Percentiles rank a stretch among this genome's conserved stretches.
Conservation (phyloP, 2,797 vertebrate genomes). For the Tragelaphus oryx region DNA sequence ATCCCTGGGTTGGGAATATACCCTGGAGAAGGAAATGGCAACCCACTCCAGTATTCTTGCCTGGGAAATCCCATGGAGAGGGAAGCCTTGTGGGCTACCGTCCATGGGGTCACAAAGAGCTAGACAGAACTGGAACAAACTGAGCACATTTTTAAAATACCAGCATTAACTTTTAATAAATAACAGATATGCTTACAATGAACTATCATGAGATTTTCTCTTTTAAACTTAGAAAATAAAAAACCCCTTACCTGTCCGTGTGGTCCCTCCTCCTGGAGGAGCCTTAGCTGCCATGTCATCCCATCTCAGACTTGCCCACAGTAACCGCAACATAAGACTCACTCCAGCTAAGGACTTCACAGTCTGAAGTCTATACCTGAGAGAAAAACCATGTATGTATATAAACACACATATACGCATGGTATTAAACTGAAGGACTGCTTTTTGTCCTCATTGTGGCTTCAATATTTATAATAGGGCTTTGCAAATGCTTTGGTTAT, state of each 20-base stretch:
- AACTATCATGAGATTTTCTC: not conserved
- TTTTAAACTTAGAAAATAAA: not conserved
- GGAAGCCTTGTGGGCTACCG: not conserved
- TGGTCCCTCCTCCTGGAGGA: conserved; percentile 91
- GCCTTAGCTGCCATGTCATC: conserved; percentile 99
- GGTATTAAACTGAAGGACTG: not conserved
- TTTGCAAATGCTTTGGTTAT: not conserved
- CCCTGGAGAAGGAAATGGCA: not conserved
- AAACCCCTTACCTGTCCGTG: conserved; percentile 90
- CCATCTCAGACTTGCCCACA: conserved; percentile 97
- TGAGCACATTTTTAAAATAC: not conserved
- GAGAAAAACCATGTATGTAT: conserved; percentile 45
- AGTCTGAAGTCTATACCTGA: conserved; percentile 95
- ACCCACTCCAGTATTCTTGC: not conserved
- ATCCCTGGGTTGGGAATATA: not conserved
- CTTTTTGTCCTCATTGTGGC: not conserved
- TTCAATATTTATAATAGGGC: not conserved
- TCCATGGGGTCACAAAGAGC: not conserved
- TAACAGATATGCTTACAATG: not conserved
- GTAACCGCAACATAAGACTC: conserved; percentile 94
- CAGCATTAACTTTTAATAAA: not conserved
- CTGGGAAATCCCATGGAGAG: not conserved
- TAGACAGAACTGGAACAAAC: not conserved
- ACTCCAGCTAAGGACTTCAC: conserved; percentile 95
- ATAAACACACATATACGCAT: not conserved